Percentiles rank a stretch among this genome's conserved stretches.
These are phyloP conservation scores for Caranx melampygus DNA, from an alignment of 2,113 vertebrate species.

Conservation along the genomic window DNA sequence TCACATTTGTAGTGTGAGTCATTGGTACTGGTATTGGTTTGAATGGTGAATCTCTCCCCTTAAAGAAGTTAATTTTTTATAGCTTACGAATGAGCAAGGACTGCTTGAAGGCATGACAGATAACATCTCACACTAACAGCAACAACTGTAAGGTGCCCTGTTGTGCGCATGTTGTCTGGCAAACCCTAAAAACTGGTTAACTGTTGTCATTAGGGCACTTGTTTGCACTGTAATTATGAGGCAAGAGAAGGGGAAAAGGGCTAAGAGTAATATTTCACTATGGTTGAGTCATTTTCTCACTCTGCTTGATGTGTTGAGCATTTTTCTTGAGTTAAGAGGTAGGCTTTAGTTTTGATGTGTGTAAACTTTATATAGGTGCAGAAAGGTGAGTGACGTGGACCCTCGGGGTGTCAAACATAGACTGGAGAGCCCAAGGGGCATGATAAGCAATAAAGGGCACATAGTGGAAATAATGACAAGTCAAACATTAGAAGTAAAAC, in stretches of 20 bases:
- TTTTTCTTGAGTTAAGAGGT: neutral
- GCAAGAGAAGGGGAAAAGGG: neutral
- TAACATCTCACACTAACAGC: neutral
- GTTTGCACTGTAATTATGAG: neutral
- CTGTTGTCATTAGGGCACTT: neutral
- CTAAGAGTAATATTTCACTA: neutral
- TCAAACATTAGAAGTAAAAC: slow-evolving; percentile 58
- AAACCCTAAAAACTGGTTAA: neutral
- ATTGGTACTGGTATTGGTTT: slow-evolving; percentile 51
- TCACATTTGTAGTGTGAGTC: slow-evolving; percentile 38
- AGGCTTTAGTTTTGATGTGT: slow-evolving; percentile 13
- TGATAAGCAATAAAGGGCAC: slow-evolving; percentile 46
- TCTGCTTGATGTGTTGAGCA: neutral
- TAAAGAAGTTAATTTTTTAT: neutral
- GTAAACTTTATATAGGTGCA: slow-evolving; percentile 49
- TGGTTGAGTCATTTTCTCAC: neutral
- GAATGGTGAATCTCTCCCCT: slow-evolving; percentile 21
- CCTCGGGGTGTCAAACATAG: slow-evolving; percentile 60
- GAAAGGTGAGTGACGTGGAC: slow-evolving; percentile 33
- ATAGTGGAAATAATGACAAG: slow-evolving; percentile 53
- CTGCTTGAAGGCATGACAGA: neutral
- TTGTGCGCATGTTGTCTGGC: neutral
- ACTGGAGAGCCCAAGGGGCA: slow-evolving; percentile 35
- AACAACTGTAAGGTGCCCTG: neutral
- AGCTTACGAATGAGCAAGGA: neutral